A percentile compares a stretch with the other conserved stretches of the same genome.
Conservation (phyloP, 2,888 invertebrate genomes). For the Agonopterix arenella region DNA sequence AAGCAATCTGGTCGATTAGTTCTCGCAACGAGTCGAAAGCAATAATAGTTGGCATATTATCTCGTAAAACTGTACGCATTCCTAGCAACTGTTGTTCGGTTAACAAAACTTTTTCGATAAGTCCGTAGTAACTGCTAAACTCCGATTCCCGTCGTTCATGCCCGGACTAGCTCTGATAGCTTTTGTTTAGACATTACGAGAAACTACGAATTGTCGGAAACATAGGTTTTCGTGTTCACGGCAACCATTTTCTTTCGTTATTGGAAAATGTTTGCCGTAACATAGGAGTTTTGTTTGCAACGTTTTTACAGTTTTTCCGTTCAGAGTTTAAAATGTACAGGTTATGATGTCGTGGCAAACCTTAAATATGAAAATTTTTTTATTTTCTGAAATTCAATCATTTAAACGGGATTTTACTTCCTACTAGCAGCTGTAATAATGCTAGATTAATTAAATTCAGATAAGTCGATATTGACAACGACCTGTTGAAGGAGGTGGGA, state of each 20-base stretch:
- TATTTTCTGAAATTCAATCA: too few relatives aligned
- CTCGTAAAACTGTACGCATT: constrained; percentile 19
- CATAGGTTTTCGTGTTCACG: constrained; percentile 38
- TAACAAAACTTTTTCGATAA: constrained; percentile 50
- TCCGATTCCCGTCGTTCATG: constrained; percentile 34
- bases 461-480: too few relatives aligned
- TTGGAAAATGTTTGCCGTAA: constrained; percentile 33
- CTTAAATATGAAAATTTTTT: too few relatives aligned
- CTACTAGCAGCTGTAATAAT: too few relatives aligned
- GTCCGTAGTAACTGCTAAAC: constrained; percentile 40
- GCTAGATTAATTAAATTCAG: too few relatives aligned
- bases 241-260: constrained; percentile 32
- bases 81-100: constrained; percentile 17
- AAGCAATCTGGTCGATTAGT: too few relatives aligned
- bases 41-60: constrained; percentile 9
- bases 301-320: constrained; percentile 1
- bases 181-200: constrained; percentile 59
- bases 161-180: constrained; percentile 39
- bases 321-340: too few relatives aligned
- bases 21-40: too few relatives aligned
- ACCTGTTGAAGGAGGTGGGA: too few relatives aligned
- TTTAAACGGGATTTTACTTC: too few relatives aligned
- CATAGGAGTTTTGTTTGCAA: constrained; percentile 26
- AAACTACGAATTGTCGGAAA: constrained; percentile 50
- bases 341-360: too few relatives aligned